Evolutionary conservation across 1,140 invertebrate genomes (phyloP), one percentile per base, ranked within the genome.

Genomic region (Drosophila melanica): DNA sequence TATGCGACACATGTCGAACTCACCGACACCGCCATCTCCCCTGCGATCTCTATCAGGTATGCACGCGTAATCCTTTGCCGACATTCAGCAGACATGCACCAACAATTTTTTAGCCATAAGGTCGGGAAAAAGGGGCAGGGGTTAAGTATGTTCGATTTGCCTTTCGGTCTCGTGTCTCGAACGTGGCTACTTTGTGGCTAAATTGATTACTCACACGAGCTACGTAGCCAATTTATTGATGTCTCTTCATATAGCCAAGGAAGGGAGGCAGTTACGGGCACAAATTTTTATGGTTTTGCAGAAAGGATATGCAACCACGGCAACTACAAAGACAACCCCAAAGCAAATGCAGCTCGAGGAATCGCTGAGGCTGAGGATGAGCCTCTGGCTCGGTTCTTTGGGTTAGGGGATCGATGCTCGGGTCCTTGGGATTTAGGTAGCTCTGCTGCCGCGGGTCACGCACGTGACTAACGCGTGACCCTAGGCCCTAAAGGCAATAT

Each of bases 1-100:
- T 89, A 72, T 90, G 77, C 81, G 89, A 74, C 89, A 87, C 81
- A 90, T 91, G 89, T 92, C 89, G 54, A 85, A 90, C 64, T 92
- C 90, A 54, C 89, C 90, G 50, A 81, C 90, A 71, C 89, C 90
- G 57, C 89, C 90, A 44, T 90, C 90, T 55, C 90, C 90, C n/a
- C 74, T 90, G 45, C 90, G 90, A 44, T 87, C 90, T 23, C 51
- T 90, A 72, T 90, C 90, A 86, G 90, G 90, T 92, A 87, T 79
- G 90, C 53, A 11, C 20, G 37, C 50, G 51, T 89, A 89, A 90
- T 90, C 85, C 85, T 90, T 80, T 87, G 85, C 18, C 70, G 69
- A 64, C 69, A 89, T 90, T 70, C 66, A 84, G 37, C 33, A 50
- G 60, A 59, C 84, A 89, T 89, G 84, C 89, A 54, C 70, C 73